phyloP scores from a whole-genome alignment of 2,113 vertebrate genomes.

The Dasypus novemcinctus region DNA sequence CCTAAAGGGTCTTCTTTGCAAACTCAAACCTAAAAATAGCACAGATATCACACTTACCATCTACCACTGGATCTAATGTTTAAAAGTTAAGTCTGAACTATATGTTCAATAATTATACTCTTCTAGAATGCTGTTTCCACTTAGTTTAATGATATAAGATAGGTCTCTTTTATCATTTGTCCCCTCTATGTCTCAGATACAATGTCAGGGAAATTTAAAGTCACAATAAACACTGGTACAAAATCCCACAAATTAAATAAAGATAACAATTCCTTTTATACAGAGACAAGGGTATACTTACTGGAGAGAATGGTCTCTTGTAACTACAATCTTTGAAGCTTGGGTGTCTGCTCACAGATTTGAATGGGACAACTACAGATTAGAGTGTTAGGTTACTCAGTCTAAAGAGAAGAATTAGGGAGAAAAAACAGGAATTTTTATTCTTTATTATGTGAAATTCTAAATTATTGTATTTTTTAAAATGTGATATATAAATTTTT shows the following conservation, averaged over 20 bases:
- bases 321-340: not conserved
- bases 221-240: not conserved
- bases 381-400: not conserved
- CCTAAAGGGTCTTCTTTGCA: not conserved
- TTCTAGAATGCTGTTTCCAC: not conserved
- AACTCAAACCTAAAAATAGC: not conserved
- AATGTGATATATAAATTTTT: not conserved
- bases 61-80: not conserved
- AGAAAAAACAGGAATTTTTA: not conserved
- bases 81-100: not conserved
- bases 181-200: not conserved
- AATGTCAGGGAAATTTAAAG: not conserved
- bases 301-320: not conserved
- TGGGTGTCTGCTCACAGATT: not conserved
- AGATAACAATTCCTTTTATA: not conserved
- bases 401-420: not conserved
- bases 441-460: no score
- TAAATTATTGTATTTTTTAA: not conserved
- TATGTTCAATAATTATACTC: not conserved
- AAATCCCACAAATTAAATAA: not conserved
- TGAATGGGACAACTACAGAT: no score
- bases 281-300: not conserved
- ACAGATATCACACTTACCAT: not conserved
- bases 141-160: not conserved
- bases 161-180: not conserved